Conservation (phyloP, 2,888 invertebrate genomes). For the Ctenicera cuprea region DNA sequence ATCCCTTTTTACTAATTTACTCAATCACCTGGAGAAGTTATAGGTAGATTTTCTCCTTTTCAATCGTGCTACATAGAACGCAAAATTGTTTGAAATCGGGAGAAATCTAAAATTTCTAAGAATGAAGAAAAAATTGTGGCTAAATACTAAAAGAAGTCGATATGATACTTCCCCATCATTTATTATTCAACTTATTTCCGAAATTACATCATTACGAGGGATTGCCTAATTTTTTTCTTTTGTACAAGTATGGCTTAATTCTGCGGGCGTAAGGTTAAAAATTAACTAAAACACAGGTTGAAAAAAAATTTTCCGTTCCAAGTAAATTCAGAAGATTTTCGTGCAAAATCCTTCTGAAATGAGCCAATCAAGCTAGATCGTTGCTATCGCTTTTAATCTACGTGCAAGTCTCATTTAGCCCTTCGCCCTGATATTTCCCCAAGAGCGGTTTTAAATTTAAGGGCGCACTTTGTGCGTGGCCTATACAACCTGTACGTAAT, state of each 20-base stretch:
- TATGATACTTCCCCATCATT: not conserved
- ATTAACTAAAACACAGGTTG: no score
- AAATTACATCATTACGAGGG: no score
- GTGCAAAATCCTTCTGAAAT: not conserved
- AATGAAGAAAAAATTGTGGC: not conserved
- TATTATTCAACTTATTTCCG: no score
- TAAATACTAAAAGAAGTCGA: not conserved
- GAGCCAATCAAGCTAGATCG: slow-evolving; percentile 2
- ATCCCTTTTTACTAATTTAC: no score
- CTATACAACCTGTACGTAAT: slow-evolving; percentile 52
- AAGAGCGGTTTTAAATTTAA: slow-evolving; percentile 51
- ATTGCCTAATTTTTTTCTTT: no score
- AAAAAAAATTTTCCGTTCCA: no score
- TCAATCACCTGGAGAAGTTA: not conserved
- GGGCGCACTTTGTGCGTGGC: slow-evolving; percentile 48
- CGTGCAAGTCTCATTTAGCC: slow-evolving; percentile 42
- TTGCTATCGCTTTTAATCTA: slow-evolving; percentile 44
- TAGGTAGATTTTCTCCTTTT: not conserved
- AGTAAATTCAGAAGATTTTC: not conserved
- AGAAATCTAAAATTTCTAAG: no score
- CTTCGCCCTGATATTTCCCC: slow-evolving; percentile 47
- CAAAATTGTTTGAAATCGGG: no score
- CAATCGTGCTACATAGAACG: no score
- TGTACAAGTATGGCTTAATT: no score
- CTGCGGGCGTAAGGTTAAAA: no score